These are phyloP conservation scores for Actinia equina DNA, from an alignment of 64 coral and sea anemone species.

Conservation along the genomic window DNA sequence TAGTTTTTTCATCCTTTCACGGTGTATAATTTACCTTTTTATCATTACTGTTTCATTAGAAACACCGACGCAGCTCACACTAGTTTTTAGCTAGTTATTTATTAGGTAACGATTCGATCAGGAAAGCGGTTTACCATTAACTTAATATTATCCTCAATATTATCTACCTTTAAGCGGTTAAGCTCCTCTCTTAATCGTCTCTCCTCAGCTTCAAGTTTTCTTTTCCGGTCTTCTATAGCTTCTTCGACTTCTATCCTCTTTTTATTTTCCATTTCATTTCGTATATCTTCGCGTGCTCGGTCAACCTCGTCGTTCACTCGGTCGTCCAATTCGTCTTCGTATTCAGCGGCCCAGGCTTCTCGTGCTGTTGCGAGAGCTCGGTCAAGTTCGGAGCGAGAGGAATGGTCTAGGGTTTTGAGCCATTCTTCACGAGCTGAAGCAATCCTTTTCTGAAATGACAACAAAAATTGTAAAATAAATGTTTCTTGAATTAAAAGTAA, in stretches of 20 bases:
- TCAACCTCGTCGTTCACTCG: constrained; percentile 28
- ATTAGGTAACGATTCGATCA: too few relatives aligned
- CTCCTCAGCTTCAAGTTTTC: constrained; percentile 47
- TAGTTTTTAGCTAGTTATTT: too few relatives aligned
- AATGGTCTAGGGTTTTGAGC: constrained; percentile 34
- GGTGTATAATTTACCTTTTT: too few relatives aligned
- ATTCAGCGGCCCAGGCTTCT: constrained; percentile 71
- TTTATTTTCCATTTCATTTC: constrained; percentile 36
- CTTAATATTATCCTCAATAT: too few relatives aligned
- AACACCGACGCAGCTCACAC: too few relatives aligned
- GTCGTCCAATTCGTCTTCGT: constrained; percentile 63
- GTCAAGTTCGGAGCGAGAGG: constrained; percentile 68
- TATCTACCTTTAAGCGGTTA: constrained; percentile 38
- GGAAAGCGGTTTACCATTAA: too few relatives aligned
- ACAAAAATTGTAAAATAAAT: too few relatives aligned
- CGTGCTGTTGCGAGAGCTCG: constrained; percentile 68
- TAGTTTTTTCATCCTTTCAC: too few relatives aligned
- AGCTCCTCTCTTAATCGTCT: constrained; percentile 66
- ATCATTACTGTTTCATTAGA: too few relatives aligned
- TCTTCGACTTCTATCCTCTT: constrained; percentile 50
- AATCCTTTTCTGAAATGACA: not conserved
- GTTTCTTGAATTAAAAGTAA: too few relatives aligned
- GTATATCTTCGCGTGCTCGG: constrained; percentile 29
- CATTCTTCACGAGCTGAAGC: constrained; percentile 44
- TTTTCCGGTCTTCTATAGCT: constrained; percentile 32